Conservation (phyloP, 2,888 invertebrate species). For the Myopa testacea region DNA sequence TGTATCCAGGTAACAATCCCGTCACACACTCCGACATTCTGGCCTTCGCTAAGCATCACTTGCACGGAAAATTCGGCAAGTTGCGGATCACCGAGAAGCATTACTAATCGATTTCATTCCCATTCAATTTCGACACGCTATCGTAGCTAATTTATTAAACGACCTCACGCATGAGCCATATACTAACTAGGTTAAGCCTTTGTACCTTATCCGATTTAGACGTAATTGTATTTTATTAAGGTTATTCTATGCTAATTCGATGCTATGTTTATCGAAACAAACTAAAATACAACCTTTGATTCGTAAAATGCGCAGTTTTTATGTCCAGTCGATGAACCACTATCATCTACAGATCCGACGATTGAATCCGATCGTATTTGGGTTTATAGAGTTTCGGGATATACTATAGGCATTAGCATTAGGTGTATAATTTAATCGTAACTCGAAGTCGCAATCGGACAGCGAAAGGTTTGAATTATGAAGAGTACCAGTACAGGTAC, state of each 20-base stretch:
- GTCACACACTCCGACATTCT: constrained; percentile 57
- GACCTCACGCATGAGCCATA: constrained; percentile 28
- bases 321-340: too few relatives aligned
- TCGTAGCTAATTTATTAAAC: constrained; percentile 59
- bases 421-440: too few relatives aligned
- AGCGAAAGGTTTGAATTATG: too few relatives aligned
- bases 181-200: background rate
- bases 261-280: background rate
- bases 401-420: too few relatives aligned
- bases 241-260: background rate
- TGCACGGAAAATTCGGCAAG: constrained; percentile 65
- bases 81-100: constrained; percentile 64
- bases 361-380: too few relatives aligned
- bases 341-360: too few relatives aligned
- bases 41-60: constrained; percentile 62
- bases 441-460: too few relatives aligned
- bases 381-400: too few relatives aligned
- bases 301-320: background rate
- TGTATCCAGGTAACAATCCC: constrained; percentile 57
- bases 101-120: constrained; percentile 61
- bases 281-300: background rate
- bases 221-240: constrained; percentile 12
- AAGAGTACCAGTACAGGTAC: too few relatives aligned
- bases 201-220: constrained; percentile 8
- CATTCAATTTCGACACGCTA: constrained; percentile 43